Conservation (phyloP, 2,888 invertebrate species). For the Phyto melanocephala region DNA sequence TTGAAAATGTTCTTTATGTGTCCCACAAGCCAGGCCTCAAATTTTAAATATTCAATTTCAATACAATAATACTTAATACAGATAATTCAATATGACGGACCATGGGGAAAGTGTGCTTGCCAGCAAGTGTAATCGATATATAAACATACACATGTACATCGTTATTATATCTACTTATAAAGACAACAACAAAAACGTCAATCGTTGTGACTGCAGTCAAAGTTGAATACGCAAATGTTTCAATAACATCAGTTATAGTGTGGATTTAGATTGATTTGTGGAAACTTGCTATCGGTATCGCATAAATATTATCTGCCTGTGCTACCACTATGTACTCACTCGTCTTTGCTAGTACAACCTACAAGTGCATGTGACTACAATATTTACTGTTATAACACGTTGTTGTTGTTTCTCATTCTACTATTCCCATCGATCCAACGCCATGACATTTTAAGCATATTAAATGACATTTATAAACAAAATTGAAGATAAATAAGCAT, state of each 20-base stretch:
- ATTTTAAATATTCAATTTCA: background rate
- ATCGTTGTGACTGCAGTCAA: conserved; percentile 23
- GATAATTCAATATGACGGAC: background rate
- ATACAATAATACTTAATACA: conserved; percentile 16
- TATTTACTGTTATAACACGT: conserved; percentile 60
- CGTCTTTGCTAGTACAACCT: no score
- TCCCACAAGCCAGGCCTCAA: conserved; percentile 37
- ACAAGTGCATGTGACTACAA: conserved; percentile 10
- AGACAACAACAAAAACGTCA: conserved; percentile 59
- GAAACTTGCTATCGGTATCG: conserved; percentile 6
- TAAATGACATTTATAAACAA: conserved; percentile 55
- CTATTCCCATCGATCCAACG: background rate
- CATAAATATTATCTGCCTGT: no score
- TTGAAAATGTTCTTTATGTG: conserved; percentile 3
- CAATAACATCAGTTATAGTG: conserved; percentile 43
- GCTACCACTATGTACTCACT: no score
- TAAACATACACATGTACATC: background rate
- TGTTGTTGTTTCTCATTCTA: background rate
- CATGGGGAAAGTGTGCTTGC: background rate
- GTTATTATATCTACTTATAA: conserved; percentile 33
- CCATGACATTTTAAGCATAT: conserved; percentile 57
- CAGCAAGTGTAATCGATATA: conserved; percentile 12
- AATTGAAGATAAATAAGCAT: conserved; percentile 41
- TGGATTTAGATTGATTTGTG: conserved; percentile 15
- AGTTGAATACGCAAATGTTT: conserved; percentile 49